Base-by-base conservation (phyloP, 2,797 vertebrate genomes). In the Schizopygopsis pylzovi region DNA sequence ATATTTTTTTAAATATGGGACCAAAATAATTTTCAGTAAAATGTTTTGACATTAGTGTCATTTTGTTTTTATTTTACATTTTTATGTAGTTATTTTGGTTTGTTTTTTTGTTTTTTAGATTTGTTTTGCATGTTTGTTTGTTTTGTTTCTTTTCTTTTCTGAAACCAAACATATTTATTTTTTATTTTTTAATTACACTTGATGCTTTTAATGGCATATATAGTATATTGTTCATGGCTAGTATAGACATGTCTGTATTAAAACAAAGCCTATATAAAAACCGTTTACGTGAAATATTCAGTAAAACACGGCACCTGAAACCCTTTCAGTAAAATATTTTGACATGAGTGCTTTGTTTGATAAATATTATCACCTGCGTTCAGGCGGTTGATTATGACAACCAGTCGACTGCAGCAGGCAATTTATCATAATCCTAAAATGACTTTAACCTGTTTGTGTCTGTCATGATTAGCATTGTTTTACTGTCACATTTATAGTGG, bases 381-480 rank as follows among this genome's bases (percentile, higher is more conserved):
- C 76, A 43, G 54, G 39, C 13, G 41, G 13, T 16, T 28, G 54
- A 43, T 6, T 7, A 25, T 61, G 54, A 78, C 54, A 79, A 18
- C 22, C 56, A 43, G 70, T 6, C 39, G 41, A 72, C 39, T 72
- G 41, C 70, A 45, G 56, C 77, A 43, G 37, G 16, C 54, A 39
- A 2, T 33, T 28, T 37, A 20, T 78, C 52, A 15, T 59, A 56
- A 61, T 79, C 76, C 56, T 16, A 16, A 61, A 79, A 63, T 43
- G 7, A 59, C 54, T 39, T 22, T 37, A 11, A 39, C 11, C 18
- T 20, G 9, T 52, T 75, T 77, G n/a, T 25, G 37, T 61, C 37
- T 61, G 56, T 79, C 52, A 59, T 59, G 76, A 59, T 59, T 59
- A 16, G 12, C 16, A 25, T 28, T 63, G n/a, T 79, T 79, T 63